These are phyloP conservation scores for Agrochola circellaris DNA, from an alignment of 2,888 invertebrate species.

Conservation along the genomic window DNA sequence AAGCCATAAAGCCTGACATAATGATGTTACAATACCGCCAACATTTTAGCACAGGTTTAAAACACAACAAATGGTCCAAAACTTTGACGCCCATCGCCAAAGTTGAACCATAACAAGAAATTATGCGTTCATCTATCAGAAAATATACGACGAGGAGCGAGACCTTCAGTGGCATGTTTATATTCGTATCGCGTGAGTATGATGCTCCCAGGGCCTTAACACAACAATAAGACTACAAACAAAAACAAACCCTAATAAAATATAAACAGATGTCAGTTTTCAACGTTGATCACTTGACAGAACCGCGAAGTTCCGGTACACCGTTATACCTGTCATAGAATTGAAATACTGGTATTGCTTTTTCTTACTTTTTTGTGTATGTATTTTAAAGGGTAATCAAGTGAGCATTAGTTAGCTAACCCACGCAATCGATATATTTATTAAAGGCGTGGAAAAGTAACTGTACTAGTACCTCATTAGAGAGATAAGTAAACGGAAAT, in stretches of 20 bases:
- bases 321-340: conserved; percentile 81
- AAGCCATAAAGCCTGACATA: conserved; percentile 61
- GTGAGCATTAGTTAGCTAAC: conserved; percentile 61
- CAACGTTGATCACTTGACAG: conserved; percentile 59
- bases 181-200: conserved; percentile 82
- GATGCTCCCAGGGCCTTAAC: conserved; percentile 67
- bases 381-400: conserved; percentile 74
- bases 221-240: conserved; percentile 61
- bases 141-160: conserved; percentile 80
- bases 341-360: conserved; percentile 80
- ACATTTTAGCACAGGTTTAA: conserved; percentile 73
- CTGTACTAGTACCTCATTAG: conserved; percentile 23
- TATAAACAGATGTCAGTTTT: conserved; percentile 73
- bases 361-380: conserved; percentile 67
- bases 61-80: conserved; percentile 78
- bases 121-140: conserved; percentile 87
- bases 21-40: conserved; percentile 64
- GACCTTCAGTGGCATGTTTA: conserved; percentile 80
- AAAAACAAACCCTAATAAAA: conserved; percentile 75
- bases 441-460: conserved; percentile 36
- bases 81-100: conserved; percentile 78
- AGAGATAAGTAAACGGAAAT: conserved; percentile 11
- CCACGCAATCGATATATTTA: conserved; percentile 51
- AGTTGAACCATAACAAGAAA: conserved; percentile 88
- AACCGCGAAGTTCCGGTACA: conserved; percentile 75